Evolutionary conservation across 2,888 invertebrate species (phyloP).

Genomic region (Cryptocheilus praepositus): DNA sequence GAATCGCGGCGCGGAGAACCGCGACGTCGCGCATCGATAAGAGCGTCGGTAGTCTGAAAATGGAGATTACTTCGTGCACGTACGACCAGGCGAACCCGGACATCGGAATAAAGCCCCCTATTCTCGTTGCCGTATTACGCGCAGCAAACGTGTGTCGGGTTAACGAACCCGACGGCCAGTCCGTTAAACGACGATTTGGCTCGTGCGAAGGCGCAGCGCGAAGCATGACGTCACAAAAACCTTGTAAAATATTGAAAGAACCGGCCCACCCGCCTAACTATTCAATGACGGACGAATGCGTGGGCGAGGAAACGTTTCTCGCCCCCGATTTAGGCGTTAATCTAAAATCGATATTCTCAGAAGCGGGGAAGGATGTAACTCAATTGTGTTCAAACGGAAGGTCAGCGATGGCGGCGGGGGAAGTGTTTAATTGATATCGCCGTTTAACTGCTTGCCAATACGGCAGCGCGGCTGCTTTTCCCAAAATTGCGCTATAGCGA

Average conservation of each 20-base stretch:
- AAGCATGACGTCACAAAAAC: no score
- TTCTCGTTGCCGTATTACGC: slow-evolving; percentile 7
- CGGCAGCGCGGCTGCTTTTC: no score
- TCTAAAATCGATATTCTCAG: slow-evolving; percentile 35
- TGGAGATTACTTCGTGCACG: slow-evolving; percentile 29
- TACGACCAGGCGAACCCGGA: slow-evolving; percentile 25
- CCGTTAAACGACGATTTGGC: no score
- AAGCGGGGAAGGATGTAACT: neutral
- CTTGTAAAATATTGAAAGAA: no score
- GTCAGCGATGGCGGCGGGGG: no score
- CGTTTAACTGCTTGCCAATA: no score
- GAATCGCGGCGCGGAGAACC: slow-evolving; percentile 18
- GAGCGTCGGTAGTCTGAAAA: slow-evolving; percentile 22
- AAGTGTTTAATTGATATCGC: no score
- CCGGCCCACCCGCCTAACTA: no score
- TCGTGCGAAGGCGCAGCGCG: no score
- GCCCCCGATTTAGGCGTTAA: slow-evolving; percentile 32
- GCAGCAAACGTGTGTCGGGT: slow-evolving; percentile 20
- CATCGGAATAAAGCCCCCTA: slow-evolving; percentile 21
- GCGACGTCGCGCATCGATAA: slow-evolving; percentile 39
- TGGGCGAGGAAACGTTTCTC: slow-evolving; percentile 22
- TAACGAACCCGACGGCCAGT: slow-evolving; percentile 22
- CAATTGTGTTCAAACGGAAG: no score
- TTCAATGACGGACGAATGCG: slow-evolving; percentile 11
- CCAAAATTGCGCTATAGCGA: no score